Evolutionary conservation across 2,113 vertebrate genomes (phyloP).

Genomic region (Mormyrus iriodes): DNA sequence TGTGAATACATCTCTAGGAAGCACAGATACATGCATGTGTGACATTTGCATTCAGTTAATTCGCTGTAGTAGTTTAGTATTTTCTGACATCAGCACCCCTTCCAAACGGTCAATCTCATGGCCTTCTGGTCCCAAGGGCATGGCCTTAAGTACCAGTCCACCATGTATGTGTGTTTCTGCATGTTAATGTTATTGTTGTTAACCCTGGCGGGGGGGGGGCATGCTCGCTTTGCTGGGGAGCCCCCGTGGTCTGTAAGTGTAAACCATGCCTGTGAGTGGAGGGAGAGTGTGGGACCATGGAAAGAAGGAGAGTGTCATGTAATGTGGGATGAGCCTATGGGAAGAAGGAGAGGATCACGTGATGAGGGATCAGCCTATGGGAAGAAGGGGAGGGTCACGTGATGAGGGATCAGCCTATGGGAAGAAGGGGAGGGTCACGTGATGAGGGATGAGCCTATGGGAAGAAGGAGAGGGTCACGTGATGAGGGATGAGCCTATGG

Average conservation of each 20-base stretch:
- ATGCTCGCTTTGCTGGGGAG: background rate
- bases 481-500: background rate
- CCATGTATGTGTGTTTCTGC: background rate
- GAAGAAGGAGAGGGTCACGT: background rate
- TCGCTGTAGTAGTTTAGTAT: background rate
- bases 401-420: too few species aligned
- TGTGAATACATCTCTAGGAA: background rate
- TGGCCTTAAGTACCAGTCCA: background rate
- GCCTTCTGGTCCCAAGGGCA: background rate
- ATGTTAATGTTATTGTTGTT: background rate
- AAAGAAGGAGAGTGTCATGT: too few species aligned
- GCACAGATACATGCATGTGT: background rate
- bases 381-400: too few species aligned
- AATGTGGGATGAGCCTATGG: too few species aligned
- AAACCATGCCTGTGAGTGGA: background rate
- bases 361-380: too few species aligned
- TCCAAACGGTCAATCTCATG: background rate
- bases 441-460: too few species aligned
- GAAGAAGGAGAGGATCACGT: too few species aligned
- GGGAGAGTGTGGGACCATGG: background rate
- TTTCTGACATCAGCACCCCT: background rate
- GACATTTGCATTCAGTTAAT: background rate
- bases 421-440: too few species aligned
- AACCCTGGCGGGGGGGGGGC: background rate
- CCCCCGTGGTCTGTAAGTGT: background rate